Evolutionary conservation across 2,113 vertebrate genomes (phyloP).

Genomic region (Vidua chalybeata): DNA sequence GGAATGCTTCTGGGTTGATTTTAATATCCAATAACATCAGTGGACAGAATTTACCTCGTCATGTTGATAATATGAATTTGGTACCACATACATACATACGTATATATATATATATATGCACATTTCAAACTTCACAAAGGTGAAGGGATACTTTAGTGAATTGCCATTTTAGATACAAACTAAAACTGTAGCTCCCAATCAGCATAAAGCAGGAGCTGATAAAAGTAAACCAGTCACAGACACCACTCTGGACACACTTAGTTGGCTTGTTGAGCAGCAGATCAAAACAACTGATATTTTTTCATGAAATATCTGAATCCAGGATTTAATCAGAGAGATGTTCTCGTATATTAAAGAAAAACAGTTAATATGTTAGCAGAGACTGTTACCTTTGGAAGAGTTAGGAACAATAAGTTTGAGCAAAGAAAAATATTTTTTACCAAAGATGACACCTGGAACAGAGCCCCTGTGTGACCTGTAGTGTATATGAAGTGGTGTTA

Average conservation of each 20-base stretch:
- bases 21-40: neutral
- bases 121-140: neutral
- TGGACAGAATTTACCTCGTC: neutral
- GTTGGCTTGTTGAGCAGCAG: neutral
- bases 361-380: neutral
- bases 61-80: neutral
- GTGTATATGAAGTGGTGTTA: neutral
- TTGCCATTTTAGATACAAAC: neutral
- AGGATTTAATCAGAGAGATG: neutral
- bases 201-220: neutral
- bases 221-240: neutral
- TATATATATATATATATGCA: rapidly evolving
- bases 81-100: neutral
- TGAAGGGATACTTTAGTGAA: neutral
- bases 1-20: neutral
- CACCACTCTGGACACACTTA: neutral
- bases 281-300: neutral
- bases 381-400: neutral
- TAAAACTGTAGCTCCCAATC: neutral
- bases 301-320: neutral
- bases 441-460: neutral
- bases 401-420: neutral
- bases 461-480: neutral
- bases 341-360: neutral
- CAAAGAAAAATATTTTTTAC: neutral